Conservation (phyloP, 2,888 invertebrate species). For the Rhynchonema sp. region DNA sequence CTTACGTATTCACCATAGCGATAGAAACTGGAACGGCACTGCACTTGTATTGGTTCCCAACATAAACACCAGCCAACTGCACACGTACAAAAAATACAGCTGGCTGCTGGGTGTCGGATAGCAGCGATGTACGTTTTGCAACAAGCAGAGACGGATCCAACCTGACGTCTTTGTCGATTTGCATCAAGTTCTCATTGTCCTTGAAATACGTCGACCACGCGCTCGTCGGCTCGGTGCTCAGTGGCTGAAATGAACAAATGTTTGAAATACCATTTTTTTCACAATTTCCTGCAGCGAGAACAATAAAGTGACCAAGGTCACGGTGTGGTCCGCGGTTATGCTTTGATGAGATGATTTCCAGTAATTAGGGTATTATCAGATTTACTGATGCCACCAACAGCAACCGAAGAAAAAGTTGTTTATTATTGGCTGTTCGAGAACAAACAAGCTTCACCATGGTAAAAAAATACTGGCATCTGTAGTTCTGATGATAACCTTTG, state of each 20-base stretch:
- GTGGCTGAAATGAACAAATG: constrained; percentile 42
- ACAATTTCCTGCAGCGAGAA: background rate
- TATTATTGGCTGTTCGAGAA: too few relatives aligned
- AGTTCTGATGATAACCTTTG: too few relatives aligned
- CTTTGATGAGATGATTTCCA: too few relatives aligned
- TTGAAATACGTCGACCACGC: constrained; percentile 88
- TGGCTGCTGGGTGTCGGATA: background rate
- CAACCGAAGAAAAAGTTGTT: too few relatives aligned
- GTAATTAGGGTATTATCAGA: too few relatives aligned
- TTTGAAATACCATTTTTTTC: background rate
- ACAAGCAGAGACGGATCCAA: background rate
- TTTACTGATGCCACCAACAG: too few relatives aligned
- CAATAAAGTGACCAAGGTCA: background rate
- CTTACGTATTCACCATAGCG: too few relatives aligned
- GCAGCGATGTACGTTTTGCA: background rate
- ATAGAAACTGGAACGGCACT: too few relatives aligned
- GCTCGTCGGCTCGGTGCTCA: constrained; percentile 82
- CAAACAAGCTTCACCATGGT: too few relatives aligned
- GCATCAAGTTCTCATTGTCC: constrained; percentile 86
- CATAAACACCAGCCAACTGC: background rate
- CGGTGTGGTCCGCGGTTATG: background rate
- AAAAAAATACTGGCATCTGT: too few relatives aligned
- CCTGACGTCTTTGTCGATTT: constrained; percentile 84
- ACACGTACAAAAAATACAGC: background rate
- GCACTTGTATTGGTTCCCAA: background rate